phyloP scores from a whole-genome alignment of 2,888 invertebrate genomes.

The Tiliacea citrago region DNA sequence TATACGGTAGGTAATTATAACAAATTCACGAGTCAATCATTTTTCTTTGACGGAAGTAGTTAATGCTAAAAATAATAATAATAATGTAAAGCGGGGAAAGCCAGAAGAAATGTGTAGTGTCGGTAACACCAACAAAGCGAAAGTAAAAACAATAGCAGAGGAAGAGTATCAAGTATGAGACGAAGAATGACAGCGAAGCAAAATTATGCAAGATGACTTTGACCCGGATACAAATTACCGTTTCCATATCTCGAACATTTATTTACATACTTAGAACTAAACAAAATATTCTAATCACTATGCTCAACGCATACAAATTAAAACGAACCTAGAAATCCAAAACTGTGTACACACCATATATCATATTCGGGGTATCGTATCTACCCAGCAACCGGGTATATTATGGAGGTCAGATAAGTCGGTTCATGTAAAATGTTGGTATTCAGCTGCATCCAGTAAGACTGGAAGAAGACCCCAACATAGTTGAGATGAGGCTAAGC shows the following conservation, averaged over 20 bases:
- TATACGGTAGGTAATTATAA: too few species aligned
- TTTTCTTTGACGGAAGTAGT: neutral
- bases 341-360: too few species aligned
- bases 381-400: neutral
- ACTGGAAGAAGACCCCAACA: neutral
- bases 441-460: neutral
- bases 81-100: neutral
- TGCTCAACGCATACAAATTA: constrained; percentile 17
- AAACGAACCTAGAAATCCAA: neutral
- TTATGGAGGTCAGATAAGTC: neutral
- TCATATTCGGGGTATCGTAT: neutral
- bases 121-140: neutral
- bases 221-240: constrained; percentile 47
- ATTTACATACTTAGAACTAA: constrained; percentile 7
- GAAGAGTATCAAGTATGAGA: neutral
- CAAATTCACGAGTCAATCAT: neutral
- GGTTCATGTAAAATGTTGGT: neutral
- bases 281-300: constrained; percentile 4
- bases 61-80: neutral
- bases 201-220: constrained; percentile 50
- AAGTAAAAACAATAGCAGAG: constrained; percentile 1
- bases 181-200: constrained; percentile 6
- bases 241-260: constrained; percentile 26
- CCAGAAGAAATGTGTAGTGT: neutral
- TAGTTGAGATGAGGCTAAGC: neutral